Conservation (phyloP, 2,113 vertebrate species). For the Gavialis gangeticus region DNA sequence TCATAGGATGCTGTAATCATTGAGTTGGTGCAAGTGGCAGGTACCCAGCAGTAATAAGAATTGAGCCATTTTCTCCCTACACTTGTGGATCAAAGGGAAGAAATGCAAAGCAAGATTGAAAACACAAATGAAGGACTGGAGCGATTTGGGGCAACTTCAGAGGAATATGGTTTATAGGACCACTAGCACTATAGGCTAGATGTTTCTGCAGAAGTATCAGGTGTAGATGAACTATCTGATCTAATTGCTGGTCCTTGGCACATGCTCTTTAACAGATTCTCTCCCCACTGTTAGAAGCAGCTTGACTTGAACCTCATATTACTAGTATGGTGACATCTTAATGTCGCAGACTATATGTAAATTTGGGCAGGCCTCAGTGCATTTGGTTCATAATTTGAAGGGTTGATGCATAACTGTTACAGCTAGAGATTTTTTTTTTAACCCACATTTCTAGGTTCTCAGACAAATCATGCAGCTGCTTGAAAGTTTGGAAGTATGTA, state of each 20-base stretch:
- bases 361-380: neutral
- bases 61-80: neutral
- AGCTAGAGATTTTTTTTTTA: neutral
- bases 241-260: accelerated
- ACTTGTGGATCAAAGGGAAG: neutral
- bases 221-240: neutral
- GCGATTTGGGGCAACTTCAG: accelerated
- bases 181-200: accelerated
- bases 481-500: neutral
- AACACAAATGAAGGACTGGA: accelerated
- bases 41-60: neutral
- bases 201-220: neutral
- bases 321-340: neutral
- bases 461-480: neutral
- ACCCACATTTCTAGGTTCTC: neutral
- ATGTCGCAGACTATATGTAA: neutral
- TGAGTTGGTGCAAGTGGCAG: neutral
- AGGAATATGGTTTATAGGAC: neutral
- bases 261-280: accelerated
- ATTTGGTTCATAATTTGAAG: neutral
- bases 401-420: accelerated
- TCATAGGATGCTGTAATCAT: neutral
- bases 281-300: accelerated
- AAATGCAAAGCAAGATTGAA: neutral
- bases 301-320: neutral